Conservation (phyloP, 2,797 vertebrate genomes). For the Microhierax caerulescens region DNA sequence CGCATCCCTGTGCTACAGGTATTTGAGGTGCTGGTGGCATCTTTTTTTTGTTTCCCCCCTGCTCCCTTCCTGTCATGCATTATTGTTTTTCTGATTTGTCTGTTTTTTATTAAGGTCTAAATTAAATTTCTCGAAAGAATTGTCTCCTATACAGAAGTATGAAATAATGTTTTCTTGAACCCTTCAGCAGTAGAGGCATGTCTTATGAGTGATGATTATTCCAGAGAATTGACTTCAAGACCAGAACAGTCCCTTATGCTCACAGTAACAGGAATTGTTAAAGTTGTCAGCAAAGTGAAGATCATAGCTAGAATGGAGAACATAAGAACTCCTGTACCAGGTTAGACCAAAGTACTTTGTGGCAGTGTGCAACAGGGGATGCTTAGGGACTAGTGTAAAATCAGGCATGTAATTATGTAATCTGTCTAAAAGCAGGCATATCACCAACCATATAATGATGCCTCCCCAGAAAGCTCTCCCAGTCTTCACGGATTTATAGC, state of each 20-base stretch:
- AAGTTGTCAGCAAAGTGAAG: not conserved
- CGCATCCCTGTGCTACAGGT: not conserved
- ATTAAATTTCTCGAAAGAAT: not conserved
- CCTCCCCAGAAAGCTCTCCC: not conserved
- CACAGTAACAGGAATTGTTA: not conserved
- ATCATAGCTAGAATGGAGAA: not conserved
- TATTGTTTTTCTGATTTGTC: not conserved
- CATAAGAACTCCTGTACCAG: not conserved
- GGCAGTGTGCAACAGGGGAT: not conserved
- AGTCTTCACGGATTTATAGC: not conserved
- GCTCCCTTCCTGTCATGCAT: not conserved
- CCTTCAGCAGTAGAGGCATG: not conserved
- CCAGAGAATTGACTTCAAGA: not conserved
- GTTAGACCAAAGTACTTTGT: not conserved
- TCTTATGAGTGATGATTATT: not conserved
- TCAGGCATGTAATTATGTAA: not conserved
- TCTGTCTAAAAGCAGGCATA: not conserved
- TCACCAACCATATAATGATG: not conserved
- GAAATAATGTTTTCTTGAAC: not conserved
- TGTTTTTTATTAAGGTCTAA: not conserved
- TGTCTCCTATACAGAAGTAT: rapidly evolving
- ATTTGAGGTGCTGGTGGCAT: not conserved
- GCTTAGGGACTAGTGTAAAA: not conserved
- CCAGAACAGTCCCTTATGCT: not conserved
- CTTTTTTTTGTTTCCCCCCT: not conserved